These are phyloP conservation scores for Reinhardtius hippoglossoides DNA, from an alignment of 2,113 vertebrate species.

Conservation along the genomic window DNA sequence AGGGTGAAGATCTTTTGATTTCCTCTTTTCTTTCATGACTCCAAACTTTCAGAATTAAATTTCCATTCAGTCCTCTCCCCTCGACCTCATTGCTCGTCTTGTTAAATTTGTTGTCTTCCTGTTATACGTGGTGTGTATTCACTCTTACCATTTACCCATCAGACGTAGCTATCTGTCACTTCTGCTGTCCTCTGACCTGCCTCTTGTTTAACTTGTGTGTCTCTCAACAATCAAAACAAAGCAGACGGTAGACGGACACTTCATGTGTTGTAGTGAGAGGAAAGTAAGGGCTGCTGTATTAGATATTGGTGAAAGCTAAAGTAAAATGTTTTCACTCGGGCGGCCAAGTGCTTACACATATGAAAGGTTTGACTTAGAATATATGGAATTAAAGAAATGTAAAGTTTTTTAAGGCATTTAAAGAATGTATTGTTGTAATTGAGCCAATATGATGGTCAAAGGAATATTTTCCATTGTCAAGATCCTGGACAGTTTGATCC, in stretches of 20 bases:
- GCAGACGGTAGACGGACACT: neutral
- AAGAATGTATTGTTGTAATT: neutral
- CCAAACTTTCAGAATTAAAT: slow-evolving; percentile 6
- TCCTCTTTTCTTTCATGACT: neutral
- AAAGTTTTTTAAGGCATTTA: too few relatives aligned
- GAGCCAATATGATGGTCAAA: neutral
- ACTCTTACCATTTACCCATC: too few relatives aligned
- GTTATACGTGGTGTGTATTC: too few relatives aligned
- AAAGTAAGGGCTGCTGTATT: neutral
- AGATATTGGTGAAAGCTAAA: neutral
- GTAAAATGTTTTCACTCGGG: neutral
- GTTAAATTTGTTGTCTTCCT: too few relatives aligned
- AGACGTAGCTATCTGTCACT: too few relatives aligned
- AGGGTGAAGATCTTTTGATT: neutral
- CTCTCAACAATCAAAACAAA: neutral
- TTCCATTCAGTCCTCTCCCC: neutral
- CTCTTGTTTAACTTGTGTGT: neutral
- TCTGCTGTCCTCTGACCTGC: neutral
- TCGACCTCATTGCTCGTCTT: too few relatives aligned
- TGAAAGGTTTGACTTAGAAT: too few relatives aligned
- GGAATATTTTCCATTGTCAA: neutral
- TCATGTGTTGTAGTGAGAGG: neutral
- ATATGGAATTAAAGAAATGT: too few relatives aligned
- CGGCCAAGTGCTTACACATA: too few relatives aligned
- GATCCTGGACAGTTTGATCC: neutral